These are phyloP conservation scores for Shinisaurus crocodilurus DNA, from an alignment of 2,113 vertebrate species.

Conservation along the genomic window DNA sequence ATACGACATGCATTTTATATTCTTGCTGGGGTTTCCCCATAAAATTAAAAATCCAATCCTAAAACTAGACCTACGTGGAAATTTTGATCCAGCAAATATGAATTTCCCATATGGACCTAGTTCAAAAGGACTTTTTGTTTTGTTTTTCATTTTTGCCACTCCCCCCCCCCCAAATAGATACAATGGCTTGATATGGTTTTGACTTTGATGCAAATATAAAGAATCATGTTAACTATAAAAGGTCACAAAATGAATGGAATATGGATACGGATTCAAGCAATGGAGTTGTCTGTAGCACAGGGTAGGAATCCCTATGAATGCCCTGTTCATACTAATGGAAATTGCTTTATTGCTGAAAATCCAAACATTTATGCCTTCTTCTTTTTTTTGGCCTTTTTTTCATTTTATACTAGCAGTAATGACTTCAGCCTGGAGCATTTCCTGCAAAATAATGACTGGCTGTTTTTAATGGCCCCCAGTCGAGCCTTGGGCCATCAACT, in stretches of 20 bases:
- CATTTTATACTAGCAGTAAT: not conserved
- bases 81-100: not conserved
- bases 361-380: not conserved
- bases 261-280: not conserved
- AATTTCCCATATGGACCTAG: not conserved
- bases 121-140: not conserved
- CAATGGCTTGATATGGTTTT: not conserved
- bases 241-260: not conserved
- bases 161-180: not conserved
- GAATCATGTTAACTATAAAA: not conserved
- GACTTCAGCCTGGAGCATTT: slow-evolving; percentile 12
- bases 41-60: not conserved
- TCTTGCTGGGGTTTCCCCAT: not conserved
- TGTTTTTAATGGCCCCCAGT: slow-evolving; percentile 29
- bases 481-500: slow-evolving; percentile 6
- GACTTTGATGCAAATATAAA: not conserved
- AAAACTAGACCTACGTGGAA: not conserved
- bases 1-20: not conserved
- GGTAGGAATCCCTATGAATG: slow-evolving; percentile 25
- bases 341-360: slow-evolving; percentile 10
- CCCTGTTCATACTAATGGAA: slow-evolving; percentile 3
- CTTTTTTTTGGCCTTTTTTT: not conserved
- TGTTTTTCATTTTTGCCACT: not conserved
- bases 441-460: slow-evolving; percentile 19
- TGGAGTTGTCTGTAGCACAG: not conserved